Conservation (phyloP, 92 coral and sea anemone species). For the Phymanthus crucifer region DNA sequence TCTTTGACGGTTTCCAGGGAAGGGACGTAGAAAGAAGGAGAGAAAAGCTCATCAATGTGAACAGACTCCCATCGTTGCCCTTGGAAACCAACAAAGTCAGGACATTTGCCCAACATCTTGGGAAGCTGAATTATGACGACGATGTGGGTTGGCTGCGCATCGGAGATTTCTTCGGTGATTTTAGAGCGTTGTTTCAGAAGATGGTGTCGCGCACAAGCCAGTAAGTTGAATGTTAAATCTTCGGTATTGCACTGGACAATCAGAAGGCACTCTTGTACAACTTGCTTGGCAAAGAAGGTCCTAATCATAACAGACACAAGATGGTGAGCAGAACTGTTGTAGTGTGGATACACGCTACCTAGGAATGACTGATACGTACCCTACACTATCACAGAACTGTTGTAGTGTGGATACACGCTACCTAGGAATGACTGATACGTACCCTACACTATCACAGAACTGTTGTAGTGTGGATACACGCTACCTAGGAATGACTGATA, state of each 20-base stretch:
- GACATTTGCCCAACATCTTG: constrained; percentile 75
- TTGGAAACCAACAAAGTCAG: constrained; percentile 78
- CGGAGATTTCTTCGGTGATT: constrained; percentile 43
- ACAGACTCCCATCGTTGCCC: constrained; percentile 79
- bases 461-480: no score
- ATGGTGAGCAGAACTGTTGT: no score
- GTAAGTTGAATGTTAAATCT: constrained; percentile 63
- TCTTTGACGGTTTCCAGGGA: constrained; percentile 67
- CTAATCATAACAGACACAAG: constrained; percentile 30
- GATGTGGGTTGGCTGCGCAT: constrained; percentile 51
- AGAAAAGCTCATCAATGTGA: constrained; percentile 84
- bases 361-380: neutral
- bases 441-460: constrained; percentile 23
- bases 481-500: neutral
- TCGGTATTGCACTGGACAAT: constrained; percentile 82
- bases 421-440: neutral
- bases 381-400: constrained; percentile 1
- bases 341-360: no score
- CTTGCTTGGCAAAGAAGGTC: constrained; percentile 69
- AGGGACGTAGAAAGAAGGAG: constrained; percentile 76
- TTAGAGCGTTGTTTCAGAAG: constrained; percentile 65
- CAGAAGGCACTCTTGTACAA: constrained; percentile 79
- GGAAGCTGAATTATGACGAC: constrained; percentile 80
- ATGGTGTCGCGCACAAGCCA: constrained; percentile 87
- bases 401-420: no score